Percentiles rank a stretch among this genome's conserved stretches.
Conservation (phyloP, 2,888 invertebrate genomes). For the Drosophila prolongata region DNA sequence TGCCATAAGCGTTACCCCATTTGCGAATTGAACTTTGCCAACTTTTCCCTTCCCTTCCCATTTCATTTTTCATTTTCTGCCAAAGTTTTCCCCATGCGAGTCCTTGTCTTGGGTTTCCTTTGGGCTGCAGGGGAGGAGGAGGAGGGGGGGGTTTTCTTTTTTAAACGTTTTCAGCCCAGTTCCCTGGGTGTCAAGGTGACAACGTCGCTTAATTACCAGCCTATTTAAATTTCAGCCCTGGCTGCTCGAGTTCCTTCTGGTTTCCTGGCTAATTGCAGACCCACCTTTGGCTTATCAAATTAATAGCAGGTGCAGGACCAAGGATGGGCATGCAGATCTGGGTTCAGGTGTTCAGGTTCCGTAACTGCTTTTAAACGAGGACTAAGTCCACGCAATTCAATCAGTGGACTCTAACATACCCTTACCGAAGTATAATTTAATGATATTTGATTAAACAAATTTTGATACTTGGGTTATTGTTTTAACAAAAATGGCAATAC, state of each 20-base stretch:
- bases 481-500: too few relatives aligned
- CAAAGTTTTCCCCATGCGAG: slow-evolving; percentile 6
- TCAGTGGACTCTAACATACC: not conserved
- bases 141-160: not conserved
- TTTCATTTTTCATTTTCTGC: slow-evolving; percentile 6
- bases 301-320: slow-evolving; percentile 20
- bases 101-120: not conserved
- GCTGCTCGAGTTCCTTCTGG: not conserved
- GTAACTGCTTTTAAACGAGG: not conserved
- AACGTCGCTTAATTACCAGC: slow-evolving; percentile 65
- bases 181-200: slow-evolving; percentile 48
- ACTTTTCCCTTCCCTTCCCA: not conserved
- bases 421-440: not conserved
- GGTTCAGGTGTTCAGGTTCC: not conserved
- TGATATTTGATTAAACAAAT: too few relatives aligned
- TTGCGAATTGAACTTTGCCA: slow-evolving; percentile 6
- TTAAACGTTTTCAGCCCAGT: not conserved
- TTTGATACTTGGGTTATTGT: too few relatives aligned
- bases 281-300: slow-evolving; percentile 51
- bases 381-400: not conserved
- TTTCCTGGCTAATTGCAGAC: slow-evolving; percentile 54
- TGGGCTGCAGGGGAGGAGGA: not conserved
- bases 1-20: not conserved
- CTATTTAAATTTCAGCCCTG: slow-evolving; percentile 62
- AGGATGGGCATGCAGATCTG: too few relatives aligned